These are phyloP conservation scores for Alectura lathami DNA, from an alignment of 2,113 vertebrate species.

Conservation along the genomic window DNA sequence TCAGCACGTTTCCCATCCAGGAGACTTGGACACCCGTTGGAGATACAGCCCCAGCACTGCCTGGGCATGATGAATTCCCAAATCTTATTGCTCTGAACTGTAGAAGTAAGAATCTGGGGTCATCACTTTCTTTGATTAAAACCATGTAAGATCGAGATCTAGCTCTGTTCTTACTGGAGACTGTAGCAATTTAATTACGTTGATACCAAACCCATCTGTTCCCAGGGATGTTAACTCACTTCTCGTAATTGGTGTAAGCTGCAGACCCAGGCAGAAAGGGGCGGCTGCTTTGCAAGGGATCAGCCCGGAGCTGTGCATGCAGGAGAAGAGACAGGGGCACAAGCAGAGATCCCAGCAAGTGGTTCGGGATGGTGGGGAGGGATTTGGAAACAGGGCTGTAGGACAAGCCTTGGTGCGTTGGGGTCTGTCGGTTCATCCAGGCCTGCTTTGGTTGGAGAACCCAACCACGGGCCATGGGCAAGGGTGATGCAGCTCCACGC, in stretches of 20 bases:
- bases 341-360: background rate
- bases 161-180: background rate
- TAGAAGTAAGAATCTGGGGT: background rate
- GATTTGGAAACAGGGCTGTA: background rate
- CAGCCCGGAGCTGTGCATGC: background rate
- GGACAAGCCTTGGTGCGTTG: accelerated
- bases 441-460: background rate
- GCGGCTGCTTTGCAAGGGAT: background rate
- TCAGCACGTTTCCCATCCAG: background rate
- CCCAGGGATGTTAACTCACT: background rate
- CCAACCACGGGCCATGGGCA: accelerated
- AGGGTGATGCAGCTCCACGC: background rate
- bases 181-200: slow-evolving; percentile 3
- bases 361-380: background rate
- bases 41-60: background rate
- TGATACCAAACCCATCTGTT: slow-evolving; percentile 20
- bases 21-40: background rate
- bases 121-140: background rate
- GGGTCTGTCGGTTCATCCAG: background rate
- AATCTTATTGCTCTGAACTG: background rate
- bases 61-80: background rate
- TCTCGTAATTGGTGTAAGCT: background rate
- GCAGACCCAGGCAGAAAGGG: background rate
- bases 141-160: background rate
- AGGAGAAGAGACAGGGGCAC: background rate